These are phyloP conservation scores for Diarsia brunnea DNA, from an alignment of 2,888 invertebrate species.

Conservation along the genomic window DNA sequence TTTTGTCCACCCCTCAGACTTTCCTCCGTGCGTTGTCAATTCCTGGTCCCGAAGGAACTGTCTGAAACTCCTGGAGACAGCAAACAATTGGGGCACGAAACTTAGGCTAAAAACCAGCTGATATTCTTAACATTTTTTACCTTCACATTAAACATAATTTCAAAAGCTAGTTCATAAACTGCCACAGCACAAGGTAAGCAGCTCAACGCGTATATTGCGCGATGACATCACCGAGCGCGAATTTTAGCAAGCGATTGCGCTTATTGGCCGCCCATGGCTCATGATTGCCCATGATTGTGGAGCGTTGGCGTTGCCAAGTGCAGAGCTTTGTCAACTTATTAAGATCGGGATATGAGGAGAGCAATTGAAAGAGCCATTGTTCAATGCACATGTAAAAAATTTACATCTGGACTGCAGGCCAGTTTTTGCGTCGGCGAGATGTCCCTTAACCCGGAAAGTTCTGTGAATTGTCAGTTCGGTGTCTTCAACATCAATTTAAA, in stretches of 20 bases:
- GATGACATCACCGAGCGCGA: slow-evolving; percentile 78
- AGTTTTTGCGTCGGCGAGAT: too few relatives aligned
- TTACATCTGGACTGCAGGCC: too few relatives aligned
- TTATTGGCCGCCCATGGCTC: slow-evolving; percentile 61
- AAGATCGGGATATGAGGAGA: slow-evolving; percentile 5
- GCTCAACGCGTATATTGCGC: slow-evolving; percentile 53
- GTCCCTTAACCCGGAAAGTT: too few relatives aligned
- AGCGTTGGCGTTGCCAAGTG: slow-evolving; percentile 34
- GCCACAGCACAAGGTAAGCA: slow-evolving; percentile 61
- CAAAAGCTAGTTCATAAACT: slow-evolving; percentile 35
- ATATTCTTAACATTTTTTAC: slow-evolving; percentile 22
- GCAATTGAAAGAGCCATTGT: slow-evolving; percentile 3
- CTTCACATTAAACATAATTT: slow-evolving; percentile 21
- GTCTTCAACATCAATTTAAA: neutral
- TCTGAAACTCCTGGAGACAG: neutral
- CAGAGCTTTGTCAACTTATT: slow-evolving; percentile 39
- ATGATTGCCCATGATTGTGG: slow-evolving; percentile 56
- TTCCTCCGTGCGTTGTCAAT: neutral
- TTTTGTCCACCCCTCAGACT: neutral
- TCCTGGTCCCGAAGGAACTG: neutral
- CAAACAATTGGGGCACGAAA: neutral
- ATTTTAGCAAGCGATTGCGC: slow-evolving; percentile 69
- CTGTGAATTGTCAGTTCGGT: slow-evolving; percentile 2
- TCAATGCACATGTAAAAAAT: too few relatives aligned
- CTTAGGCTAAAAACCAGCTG: neutral